Percentiles rank a stretch among this genome's conserved stretches.
phyloP scores from a whole-genome alignment of 1,140 invertebrate species.

The Drosophila biarmipes region DNA sequence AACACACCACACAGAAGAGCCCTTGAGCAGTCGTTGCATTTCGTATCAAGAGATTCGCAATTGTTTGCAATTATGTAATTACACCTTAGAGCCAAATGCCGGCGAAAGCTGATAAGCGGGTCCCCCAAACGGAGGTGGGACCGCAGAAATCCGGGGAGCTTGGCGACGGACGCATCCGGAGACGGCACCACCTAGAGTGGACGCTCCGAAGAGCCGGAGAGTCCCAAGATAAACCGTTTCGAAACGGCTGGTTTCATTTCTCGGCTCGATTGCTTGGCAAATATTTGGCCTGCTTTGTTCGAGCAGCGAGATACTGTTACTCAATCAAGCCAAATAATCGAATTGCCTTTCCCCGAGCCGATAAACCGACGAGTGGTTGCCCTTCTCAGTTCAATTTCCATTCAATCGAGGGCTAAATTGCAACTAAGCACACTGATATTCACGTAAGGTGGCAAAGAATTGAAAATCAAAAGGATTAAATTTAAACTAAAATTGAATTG shows the following conservation, averaged over 20 bases:
- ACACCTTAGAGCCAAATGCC: conserved; percentile 14
- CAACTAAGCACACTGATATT: too few species aligned
- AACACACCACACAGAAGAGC: conserved; percentile 10
- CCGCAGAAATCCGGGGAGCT: conserved; percentile 5
- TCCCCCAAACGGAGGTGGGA: conserved; percentile 13
- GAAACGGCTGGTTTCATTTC: conserved; percentile 75
- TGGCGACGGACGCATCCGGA: background rate
- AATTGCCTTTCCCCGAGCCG: conserved; percentile 2
- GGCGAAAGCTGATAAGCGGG: conserved; percentile 27
- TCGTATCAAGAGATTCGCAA: conserved; percentile 19
- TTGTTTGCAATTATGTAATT: conserved; percentile 33
- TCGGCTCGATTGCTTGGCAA: conserved; percentile 76
- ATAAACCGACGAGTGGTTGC: conserved; percentile 14
- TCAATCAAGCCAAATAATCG: conserved; percentile 54
- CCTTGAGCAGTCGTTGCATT: conserved; percentile 16
- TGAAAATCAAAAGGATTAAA: too few species aligned
- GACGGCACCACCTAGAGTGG: conserved; percentile 37
- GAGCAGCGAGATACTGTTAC: conserved; percentile 57
- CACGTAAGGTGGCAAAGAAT: too few species aligned
- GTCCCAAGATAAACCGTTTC: conserved; percentile 59
- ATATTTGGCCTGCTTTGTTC: conserved; percentile 72
- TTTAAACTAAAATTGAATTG: too few species aligned
- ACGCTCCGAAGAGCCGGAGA: conserved; percentile 15
- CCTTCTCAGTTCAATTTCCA: conserved; percentile 1
- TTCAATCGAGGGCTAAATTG: too few species aligned